These are phyloP conservation scores for Acleris laterana DNA, from an alignment of 2,888 invertebrate genomes.

Conservation along the genomic window DNA sequence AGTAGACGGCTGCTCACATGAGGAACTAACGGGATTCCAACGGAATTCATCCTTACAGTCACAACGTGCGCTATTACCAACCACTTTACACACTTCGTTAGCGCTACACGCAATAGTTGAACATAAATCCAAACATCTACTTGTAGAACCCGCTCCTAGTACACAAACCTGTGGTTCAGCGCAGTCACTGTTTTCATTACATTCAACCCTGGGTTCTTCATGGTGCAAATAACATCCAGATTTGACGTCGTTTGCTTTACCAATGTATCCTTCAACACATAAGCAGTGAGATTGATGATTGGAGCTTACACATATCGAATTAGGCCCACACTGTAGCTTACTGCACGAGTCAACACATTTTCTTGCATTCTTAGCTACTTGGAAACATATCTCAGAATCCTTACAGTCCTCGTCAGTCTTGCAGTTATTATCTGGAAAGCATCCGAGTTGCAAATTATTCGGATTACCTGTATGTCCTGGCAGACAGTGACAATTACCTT, in stretches of 20 bases:
- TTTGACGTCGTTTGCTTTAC: conserved; percentile 92
- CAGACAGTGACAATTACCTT: conserved; percentile 91
- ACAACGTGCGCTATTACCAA: conserved; percentile 89
- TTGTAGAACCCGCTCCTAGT: conserved; percentile 84
- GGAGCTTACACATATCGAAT: conserved; percentile 93
- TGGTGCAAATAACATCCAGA: conserved; percentile 91
- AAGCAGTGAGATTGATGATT: conserved; percentile 94
- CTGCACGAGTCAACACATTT: conserved; percentile 95
- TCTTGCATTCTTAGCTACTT: conserved; percentile 89
- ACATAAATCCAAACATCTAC: conserved; percentile 91
- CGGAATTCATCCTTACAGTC: conserved; percentile 90
- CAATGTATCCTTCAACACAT: conserved; percentile 91
- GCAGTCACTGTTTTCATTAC: conserved; percentile 89
- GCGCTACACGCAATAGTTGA: conserved; percentile 91
- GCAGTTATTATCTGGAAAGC: conserved; percentile 90
- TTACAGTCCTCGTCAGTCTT: conserved; percentile 92
- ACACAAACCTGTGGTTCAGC: conserved; percentile 88
- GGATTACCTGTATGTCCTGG: conserved; percentile 91
- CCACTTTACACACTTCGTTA: conserved; percentile 91
- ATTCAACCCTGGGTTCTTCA: conserved; percentile 85
- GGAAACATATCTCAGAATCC: conserved; percentile 94
- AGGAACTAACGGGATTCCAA: conserved; percentile 92
- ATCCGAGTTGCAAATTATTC: conserved; percentile 88
- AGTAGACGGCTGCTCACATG: conserved; percentile 93
- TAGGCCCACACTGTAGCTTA: conserved; percentile 95